Conservation (phyloP, 2,888 invertebrate genomes). For the Halictus ligatus region DNA sequence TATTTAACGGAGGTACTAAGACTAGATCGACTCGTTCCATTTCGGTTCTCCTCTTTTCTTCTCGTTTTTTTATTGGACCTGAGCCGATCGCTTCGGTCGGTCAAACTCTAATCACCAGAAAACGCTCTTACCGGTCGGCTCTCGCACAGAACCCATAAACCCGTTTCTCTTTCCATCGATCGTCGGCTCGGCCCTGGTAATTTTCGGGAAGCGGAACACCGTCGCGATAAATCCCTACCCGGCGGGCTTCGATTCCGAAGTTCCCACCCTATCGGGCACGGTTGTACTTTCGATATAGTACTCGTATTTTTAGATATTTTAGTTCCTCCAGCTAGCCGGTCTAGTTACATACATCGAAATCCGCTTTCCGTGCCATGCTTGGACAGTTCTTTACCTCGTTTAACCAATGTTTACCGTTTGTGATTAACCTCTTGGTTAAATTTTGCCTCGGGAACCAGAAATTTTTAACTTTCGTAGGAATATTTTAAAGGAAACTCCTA, state of each 20-base stretch:
- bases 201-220: slow-evolving; percentile 42
- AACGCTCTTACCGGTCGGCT: slow-evolving; percentile 62
- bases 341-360: background rate
- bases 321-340: background rate
- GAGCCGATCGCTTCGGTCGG: slow-evolving; percentile 59
- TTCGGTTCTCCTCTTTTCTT: slow-evolving; percentile 28
- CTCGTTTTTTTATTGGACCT: slow-evolving; percentile 60
- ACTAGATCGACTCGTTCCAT: slow-evolving; percentile 4
- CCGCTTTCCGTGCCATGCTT: background rate
- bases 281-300: slow-evolving; percentile 18
- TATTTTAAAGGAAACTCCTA: no score
- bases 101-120: slow-evolving; percentile 74
- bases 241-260: slow-evolving; percentile 36
- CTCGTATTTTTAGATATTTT: slow-evolving; percentile 8
- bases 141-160: slow-evolving; percentile 51
- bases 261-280: slow-evolving; percentile 21
- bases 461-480: no score
- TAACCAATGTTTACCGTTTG: background rate
- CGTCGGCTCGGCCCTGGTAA: slow-evolving; percentile 32
- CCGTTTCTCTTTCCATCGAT: slow-evolving; percentile 52
- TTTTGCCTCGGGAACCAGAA: no score
- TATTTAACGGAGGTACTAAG: slow-evolving; percentile 19
- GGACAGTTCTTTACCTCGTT: background rate
- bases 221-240: slow-evolving; percentile 51
- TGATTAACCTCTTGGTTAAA: no score